Conservation (phyloP, 1,140 invertebrate species). For the Pseudomyrmex flavicornis region DNA sequence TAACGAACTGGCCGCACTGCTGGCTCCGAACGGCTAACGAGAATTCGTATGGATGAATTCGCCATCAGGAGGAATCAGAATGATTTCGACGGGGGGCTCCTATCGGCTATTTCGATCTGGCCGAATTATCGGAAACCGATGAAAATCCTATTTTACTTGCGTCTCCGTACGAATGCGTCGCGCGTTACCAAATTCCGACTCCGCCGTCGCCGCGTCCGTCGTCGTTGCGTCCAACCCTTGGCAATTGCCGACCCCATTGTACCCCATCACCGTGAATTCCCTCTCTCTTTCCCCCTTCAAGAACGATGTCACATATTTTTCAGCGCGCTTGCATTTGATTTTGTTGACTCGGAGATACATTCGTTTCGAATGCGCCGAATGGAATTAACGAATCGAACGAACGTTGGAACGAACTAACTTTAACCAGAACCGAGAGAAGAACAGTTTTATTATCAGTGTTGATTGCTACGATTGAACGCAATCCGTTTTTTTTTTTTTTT, state of each 20-base stretch:
- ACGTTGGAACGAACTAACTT: not conserved
- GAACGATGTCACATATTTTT: constrained; percentile 3
- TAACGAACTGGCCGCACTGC: constrained; percentile 57
- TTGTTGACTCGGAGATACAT: constrained; percentile 8
- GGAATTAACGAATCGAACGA: not conserved
- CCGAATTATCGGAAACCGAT: constrained; percentile 74
- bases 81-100: constrained; percentile 66
- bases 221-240: constrained; percentile 50
- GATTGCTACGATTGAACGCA: not conserved
- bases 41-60: constrained; percentile 70
- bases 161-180: constrained; percentile 58
- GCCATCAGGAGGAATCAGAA: constrained; percentile 65
- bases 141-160: constrained; percentile 71
- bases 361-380: not conserved
- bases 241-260: constrained; percentile 56
- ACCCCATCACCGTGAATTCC: constrained; percentile 1
- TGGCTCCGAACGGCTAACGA: constrained; percentile 63
- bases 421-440: not conserved
- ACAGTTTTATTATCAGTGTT: not conserved
- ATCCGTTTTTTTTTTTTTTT: not conserved
- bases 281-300: not conserved
- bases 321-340: constrained; percentile 4
- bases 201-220: constrained; percentile 5
- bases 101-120: constrained; percentile 70
- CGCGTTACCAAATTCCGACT: constrained; percentile 55